Percentiles rank a stretch among this genome's conserved stretches.
Conservation (phyloP, 2,888 invertebrate genomes). For the Aporophyla lueneburgensis region DNA sequence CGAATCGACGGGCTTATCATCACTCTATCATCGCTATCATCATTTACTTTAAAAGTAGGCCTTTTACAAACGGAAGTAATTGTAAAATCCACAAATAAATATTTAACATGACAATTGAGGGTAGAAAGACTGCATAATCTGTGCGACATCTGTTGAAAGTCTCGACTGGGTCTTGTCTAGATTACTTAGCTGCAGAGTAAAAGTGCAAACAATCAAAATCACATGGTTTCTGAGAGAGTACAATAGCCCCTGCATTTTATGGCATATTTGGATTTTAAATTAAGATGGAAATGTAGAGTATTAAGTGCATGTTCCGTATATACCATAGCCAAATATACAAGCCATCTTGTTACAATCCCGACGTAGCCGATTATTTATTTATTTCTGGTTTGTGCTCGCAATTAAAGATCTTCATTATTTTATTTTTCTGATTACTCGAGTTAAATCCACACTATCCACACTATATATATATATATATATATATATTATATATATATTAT, state of each 20-base stretch:
- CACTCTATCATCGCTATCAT: not conserved
- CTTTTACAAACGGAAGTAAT: not conserved
- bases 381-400: not conserved
- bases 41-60: not conserved
- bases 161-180: not conserved
- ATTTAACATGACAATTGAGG: conserved; percentile 2
- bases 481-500: too few relatives aligned
- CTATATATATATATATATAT: too few relatives aligned
- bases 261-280: conserved; percentile 21
- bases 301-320: conserved; percentile 8
- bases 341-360: not conserved
- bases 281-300: not conserved
- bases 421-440: not conserved
- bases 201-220: conserved; percentile 27
- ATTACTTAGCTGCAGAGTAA: conserved; percentile 1
- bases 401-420: not conserved
- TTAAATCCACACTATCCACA: too few relatives aligned
- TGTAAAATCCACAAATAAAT: not conserved
- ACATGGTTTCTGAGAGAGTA: conserved; percentile 15
- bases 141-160: not conserved
- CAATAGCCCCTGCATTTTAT: conserved; percentile 18
- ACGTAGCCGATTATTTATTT: not conserved
- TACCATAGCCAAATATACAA: not conserved
- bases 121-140: conserved; percentile 11
- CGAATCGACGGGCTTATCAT: conserved; percentile 1